Evolutionary conservation across 2,888 invertebrate genomes (phyloP), one percentile per base, ranked within the genome.

Genomic region (Synergus japonicus): DNA sequence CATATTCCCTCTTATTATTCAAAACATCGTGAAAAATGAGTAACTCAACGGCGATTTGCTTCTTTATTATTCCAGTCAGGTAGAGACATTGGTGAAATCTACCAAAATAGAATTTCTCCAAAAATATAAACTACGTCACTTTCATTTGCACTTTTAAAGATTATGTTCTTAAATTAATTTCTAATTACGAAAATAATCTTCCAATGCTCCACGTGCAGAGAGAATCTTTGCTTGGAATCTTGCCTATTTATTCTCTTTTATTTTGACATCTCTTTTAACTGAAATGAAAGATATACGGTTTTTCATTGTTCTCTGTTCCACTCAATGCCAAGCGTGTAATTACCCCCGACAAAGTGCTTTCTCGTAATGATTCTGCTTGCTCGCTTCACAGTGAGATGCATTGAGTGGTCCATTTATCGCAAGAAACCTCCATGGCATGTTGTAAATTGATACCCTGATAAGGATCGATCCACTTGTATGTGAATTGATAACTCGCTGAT

Each of bases 321-420:
- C 46, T 22, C 22, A 69, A 49, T 69, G 29, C 69, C 69, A 69
- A 46, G 69, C 37, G 69, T 73, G 69, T 73, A 73, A 73, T 73
- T 73, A 73, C 15, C 69, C 69, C 4, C 69, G 69, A 54, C 49
- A 69, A 69, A 29, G 69, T 69, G 69, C 69, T 69, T 69, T 69
- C 69, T 69, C 69, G 49, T 69, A 29, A 69, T 69, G 69, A 69
- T 69, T 69, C 49, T 46, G 15, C n/a, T 73, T n/a, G 37, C 49
- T 29, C 8, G 10, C 15, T 49, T 73, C 15, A 69, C 15, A 69
- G 22, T 44, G 43, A 1, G 41, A 37, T 65, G 41, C 43, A 44
- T 44, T 67, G 67, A 67, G n/a, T 12, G 44, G 67, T 67, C 67
- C 44, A 67, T 67, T 67, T 67, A 67, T 67, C 41, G 65, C 43